Evolutionary conservation across 92 coral and sea anemone genomes (phyloP), one percentile per base, ranked within the genome.

Genomic region (Epizoanthus illoricatus): DNA sequence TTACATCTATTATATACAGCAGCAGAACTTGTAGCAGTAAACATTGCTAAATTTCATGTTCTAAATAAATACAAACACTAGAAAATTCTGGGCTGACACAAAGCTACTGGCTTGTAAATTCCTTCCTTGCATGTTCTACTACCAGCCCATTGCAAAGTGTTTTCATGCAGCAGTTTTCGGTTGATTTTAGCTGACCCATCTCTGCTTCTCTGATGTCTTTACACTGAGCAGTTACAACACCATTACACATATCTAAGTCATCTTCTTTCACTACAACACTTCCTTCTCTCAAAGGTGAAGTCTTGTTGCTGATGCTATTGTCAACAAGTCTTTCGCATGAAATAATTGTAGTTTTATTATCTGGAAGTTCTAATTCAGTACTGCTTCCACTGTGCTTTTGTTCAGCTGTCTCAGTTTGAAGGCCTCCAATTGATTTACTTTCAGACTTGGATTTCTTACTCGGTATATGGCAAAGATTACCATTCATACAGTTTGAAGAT

Each of bases 401-500:
- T 33, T 66, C 45, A 18, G 71, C n/a, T 11, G 16, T 12, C 57
- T 11, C 71, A 42, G 3, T 24, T 21, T 69, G 12, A 42, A 45
- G 6, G 24, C 71, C 65, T 45, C 82, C 71, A 45, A 43, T 63
- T 19, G 43, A 28, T 4, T 41, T 20, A 40, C 64, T 60, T 4
- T 78, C 57, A 41, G 28, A 57, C 54, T 42, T 78, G 10, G 40
- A 19, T 63, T 43, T 66, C 71, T 78, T 78, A 39, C 52, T 78
- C 28, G 70, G 41, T 43, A 78, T 63, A 63, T 78, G 71, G 59
- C 28, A 21, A 33, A 78, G 67, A 45, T 78, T 59, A 39, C 82
- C 82, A 61, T 78, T 78, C 23, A 78, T 45, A 62, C 82, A 78
- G 71, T 62, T 78, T 43, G 54, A 21, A 8, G 56, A 52, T 13